phyloP scores from a whole-genome alignment of 2,113 vertebrate species.

The Toxostoma redivivum region DNA sequence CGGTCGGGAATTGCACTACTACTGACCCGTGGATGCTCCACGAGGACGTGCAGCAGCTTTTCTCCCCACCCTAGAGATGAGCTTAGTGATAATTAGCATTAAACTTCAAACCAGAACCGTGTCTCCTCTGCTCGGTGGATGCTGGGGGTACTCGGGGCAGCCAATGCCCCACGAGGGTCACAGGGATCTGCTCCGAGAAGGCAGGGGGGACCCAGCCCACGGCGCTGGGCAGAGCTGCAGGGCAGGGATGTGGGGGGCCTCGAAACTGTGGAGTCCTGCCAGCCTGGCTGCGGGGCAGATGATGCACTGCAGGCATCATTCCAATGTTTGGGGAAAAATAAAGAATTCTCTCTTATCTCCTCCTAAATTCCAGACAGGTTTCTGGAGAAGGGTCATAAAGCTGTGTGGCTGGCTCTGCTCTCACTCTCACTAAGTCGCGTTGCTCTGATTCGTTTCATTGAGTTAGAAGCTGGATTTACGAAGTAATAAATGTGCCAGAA shows the following conservation, averaged over 20 bases:
- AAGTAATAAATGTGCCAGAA: neutral
- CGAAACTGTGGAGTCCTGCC: accelerated
- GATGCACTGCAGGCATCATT: neutral
- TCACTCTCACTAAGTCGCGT: accelerated
- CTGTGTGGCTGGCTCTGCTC: neutral
- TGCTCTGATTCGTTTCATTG: neutral
- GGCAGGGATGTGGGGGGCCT: neutral
- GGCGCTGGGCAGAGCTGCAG: accelerated
- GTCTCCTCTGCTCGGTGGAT: accelerated
- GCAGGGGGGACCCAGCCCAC: neutral
- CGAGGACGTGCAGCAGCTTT: accelerated
- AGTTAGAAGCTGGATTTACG: neutral
- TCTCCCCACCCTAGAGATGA: neutral
- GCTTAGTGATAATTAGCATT: accelerated
- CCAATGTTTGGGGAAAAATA: accelerated
- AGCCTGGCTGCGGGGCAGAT: accelerated
- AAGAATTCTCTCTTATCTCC: neutral
- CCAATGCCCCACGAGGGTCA: neutral
- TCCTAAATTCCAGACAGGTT: neutral
- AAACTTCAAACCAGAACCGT: neutral
- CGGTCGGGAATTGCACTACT: neutral
- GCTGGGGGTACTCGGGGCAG: neutral
- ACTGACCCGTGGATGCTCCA: accelerated
- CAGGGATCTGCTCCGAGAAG: accelerated
- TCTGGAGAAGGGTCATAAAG: neutral